Evolutionary conservation across 2,113 vertebrate species (phyloP), one percentile per base, ranked within the genome.

Genomic region (Amphiprion percula): DNA sequence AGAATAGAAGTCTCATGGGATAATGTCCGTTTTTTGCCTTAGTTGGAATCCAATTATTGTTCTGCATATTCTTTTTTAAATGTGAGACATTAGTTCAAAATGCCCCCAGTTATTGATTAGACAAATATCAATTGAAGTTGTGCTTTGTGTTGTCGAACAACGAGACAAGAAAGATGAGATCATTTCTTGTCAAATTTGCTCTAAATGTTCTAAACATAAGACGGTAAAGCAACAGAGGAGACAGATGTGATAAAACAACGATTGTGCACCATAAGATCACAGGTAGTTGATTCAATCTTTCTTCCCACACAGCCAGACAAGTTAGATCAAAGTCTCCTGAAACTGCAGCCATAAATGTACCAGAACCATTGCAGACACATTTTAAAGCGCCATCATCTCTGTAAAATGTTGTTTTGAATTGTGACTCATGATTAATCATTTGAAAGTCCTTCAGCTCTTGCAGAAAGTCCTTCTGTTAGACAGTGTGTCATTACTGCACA

Each of bases 381-480:
- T 24, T 59, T 50, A 11, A 63, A 69, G 24, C 60, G 28, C 24
- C 17, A 4, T 69, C 28, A 12, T 72, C 10, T 39, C 44, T 54
- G 19, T 66, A 28, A 60, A 65, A 63, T 39, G 17, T 60, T 39
- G 8, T 19, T 65, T 8, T 46, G 5, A 26, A 23, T 28, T 41
- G 46, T 30, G 63, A 69, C 62, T 60, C 50, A n/a, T 4, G 12
- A 69, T 69, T 60, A 49, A 64, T 65, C 52, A 75, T 46, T 16
- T 15, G 56, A 33, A 21, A 49, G 49, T 47, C 39, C 60, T 74
- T 70, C 11, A 53, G 56, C 59, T 16, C 41, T 53, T 55, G 11
- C 8, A n/a, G 10, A 73, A 64, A 77, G 59, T 21, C 73, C 52
- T 55, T 69, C 70, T 60, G 74, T 55, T 49, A 23, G 56, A 58